phyloP scores from a whole-genome alignment of 2,113 vertebrate genomes.

The Scalopus aquaticus region DNA sequence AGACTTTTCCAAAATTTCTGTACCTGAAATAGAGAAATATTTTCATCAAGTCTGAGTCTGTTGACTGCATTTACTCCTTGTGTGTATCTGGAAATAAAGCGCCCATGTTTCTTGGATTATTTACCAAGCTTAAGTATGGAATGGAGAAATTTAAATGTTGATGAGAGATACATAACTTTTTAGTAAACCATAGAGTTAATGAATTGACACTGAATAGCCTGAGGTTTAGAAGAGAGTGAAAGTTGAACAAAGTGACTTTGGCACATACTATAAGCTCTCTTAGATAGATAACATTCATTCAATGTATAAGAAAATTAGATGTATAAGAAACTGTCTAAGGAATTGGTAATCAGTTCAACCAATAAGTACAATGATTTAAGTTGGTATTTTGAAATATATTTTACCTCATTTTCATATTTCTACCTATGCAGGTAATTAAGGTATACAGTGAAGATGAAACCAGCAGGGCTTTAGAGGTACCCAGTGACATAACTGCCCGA shows the following conservation, averaged over 20 bases:
- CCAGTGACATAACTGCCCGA: conserved; percentile 93
- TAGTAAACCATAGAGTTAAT: not conserved
- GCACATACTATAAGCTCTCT: not conserved
- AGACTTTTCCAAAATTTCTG: not conserved
- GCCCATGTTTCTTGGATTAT: not conserved
- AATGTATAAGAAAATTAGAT: not conserved
- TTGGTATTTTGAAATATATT: not conserved
- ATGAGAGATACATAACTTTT: conserved; percentile 4
- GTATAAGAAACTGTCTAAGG: not conserved
- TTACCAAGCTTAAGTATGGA: not conserved
- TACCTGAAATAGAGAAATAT: not conserved
- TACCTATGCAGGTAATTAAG: conserved; percentile 96
- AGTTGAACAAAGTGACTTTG: not conserved
- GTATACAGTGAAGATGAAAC: conserved; percentile 96
- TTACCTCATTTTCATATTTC: conserved; percentile 80
- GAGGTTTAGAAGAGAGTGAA: not conserved
- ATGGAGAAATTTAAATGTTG: not conserved
- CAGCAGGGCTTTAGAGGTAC: conserved; percentile 95
- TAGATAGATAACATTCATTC: not conserved
- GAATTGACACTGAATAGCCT: not conserved
- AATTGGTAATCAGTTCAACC: not conserved
- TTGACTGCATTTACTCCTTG: not conserved
- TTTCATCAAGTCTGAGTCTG: not conserved
- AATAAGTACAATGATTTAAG: not conserved
- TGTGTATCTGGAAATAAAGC: not conserved